Base-by-base conservation (phyloP, 2,888 invertebrate genomes). In the Zaprionus lineosus region DNA sequence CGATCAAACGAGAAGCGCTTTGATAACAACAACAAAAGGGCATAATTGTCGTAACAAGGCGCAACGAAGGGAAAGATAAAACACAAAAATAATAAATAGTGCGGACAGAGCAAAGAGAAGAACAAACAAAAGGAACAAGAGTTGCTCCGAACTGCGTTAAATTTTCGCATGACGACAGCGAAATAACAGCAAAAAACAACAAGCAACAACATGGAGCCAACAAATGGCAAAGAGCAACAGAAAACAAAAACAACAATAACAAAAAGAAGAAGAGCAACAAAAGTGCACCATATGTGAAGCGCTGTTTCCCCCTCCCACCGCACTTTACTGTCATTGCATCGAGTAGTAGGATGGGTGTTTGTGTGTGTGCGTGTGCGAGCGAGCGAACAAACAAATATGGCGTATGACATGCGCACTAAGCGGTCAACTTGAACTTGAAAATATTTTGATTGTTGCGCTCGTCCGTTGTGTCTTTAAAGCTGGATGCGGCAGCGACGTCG, bases 401-500 rank as follows among this genome's bases (percentile, higher is more conserved):
- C 68, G 70, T 59, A 61, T 34, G 86, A 68, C 88, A 85, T 89
- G 89, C 89, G 90, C 89, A 87, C 58, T 75, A 71, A 28, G 70
- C 72, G 65, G 48, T 62, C 71, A 85, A 89, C 89, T 90, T 90
- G 90, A 90, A 90, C 90, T 90, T 90, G 90, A 90, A 90, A 83
- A 56, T 57, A 14, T 62, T 69, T 57, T 81, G 69, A 66, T 70
- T 66, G 61, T 70, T 55, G 48, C 50, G 59, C 56, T 44, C 26
- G 47, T 50, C 50, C 43, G 36, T 33, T 48, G 69, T 67, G 58
- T 66, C 66, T 60, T 63, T 66, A 66, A 69, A 55, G 48, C 53
- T n/a, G n/a, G 47, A 48, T 39, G 60, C 56, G 57, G 19, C 63
- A 48, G 63, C 51, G 61, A 61, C 56, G 40, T 11, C 24, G 31